These are phyloP conservation scores for Epirrhoe alternata DNA, from an alignment of 2,888 invertebrate species.

Conservation along the genomic window DNA sequence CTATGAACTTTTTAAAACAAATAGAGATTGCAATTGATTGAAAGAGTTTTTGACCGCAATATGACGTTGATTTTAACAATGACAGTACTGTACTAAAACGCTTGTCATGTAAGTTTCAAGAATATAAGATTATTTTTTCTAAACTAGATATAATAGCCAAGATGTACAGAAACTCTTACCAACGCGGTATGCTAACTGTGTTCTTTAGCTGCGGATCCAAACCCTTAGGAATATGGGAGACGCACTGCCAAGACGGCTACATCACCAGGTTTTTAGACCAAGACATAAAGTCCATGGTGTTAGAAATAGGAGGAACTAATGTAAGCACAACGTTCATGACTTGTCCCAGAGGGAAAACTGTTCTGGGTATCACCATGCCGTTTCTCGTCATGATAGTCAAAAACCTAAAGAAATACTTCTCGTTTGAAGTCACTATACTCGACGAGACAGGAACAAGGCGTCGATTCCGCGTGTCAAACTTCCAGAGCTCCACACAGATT, in stretches of 20 bases:
- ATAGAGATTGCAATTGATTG: too few relatives aligned
- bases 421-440: slow-evolving; percentile 92
- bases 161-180: slow-evolving; percentile 84
- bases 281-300: slow-evolving; percentile 97
- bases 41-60: too few relatives aligned
- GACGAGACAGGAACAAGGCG: slow-evolving; percentile 96
- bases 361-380: slow-evolving; percentile 97
- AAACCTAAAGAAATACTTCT: slow-evolving; percentile 98
- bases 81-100: too few relatives aligned
- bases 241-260: slow-evolving; percentile 94
- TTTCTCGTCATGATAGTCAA: slow-evolving; percentile 98
- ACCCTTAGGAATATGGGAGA: slow-evolving; percentile 83
- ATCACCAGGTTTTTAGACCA: slow-evolving; percentile 97
- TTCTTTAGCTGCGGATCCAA: slow-evolving; percentile 84
- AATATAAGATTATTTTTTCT: too few relatives aligned
- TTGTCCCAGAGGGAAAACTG: slow-evolving; percentile 95
- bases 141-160: not conserved
- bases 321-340: slow-evolving; percentile 98
- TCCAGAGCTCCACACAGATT: slow-evolving; percentile 91
- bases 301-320: slow-evolving; percentile 98
- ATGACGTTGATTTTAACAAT: too few relatives aligned
- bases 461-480: slow-evolving; percentile 97
- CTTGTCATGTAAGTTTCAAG: too few relatives aligned
- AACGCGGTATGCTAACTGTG: slow-evolving; percentile 82
- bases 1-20: too few relatives aligned